These are phyloP conservation scores for Acyrthosiphon pisum DNA, from an alignment of 1,140 invertebrate genomes.

Conservation along the genomic window DNA sequence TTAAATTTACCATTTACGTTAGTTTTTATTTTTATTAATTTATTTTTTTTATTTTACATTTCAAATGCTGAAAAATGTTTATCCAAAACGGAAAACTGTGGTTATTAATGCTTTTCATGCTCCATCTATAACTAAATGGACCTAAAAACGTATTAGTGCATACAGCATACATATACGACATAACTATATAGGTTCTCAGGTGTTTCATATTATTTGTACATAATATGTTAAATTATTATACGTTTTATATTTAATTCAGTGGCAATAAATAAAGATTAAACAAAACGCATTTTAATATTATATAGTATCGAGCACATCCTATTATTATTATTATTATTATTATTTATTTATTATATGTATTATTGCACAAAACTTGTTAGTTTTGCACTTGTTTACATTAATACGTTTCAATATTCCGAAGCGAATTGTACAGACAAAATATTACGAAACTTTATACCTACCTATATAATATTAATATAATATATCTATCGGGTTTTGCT, in stretches of 20 bases:
- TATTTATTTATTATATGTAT: no score
- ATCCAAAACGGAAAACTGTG: not conserved
- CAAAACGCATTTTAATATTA: not conserved
- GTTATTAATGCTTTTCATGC: not conserved
- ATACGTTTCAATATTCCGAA: not conserved
- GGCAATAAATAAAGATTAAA: not conserved
- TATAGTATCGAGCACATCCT: not conserved
- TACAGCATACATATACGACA: no score
- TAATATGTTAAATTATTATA: not conserved
- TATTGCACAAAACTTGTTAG: not conserved
- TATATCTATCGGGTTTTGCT: not conserved
- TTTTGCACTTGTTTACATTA: not conserved
- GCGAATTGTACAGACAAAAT: not conserved
- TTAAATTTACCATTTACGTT: not conserved
- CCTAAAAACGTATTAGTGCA: not conserved
- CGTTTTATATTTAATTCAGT: not conserved
- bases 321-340: no score
- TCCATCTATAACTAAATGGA: not conserved
- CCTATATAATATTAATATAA: not conserved
- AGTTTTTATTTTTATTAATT: not conserved
- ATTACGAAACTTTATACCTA: not conserved
- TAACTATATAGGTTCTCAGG: not conserved
- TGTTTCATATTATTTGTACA: not conserved
- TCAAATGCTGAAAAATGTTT: not conserved
- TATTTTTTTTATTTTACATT: not conserved